Conservation (phyloP, 2,888 invertebrate species). For the Chloroclysta siterata region DNA sequence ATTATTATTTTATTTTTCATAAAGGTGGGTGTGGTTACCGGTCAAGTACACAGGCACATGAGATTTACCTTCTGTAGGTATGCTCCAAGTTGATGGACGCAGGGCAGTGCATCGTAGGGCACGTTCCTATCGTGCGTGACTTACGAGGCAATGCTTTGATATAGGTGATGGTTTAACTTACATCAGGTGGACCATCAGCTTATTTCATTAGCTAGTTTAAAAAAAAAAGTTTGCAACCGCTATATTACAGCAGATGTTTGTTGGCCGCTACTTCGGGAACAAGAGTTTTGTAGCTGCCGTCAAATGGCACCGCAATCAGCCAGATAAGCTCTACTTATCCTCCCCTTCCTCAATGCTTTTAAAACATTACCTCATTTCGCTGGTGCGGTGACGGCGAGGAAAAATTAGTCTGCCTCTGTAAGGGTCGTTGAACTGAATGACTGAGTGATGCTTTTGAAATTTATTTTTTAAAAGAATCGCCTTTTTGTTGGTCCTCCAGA, state of each 20-base stretch:
- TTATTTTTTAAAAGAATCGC: conserved; percentile 6
- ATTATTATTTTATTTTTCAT: too few relatives aligned
- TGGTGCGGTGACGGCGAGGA: conserved; percentile 35
- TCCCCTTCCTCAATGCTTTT: conserved; percentile 53
- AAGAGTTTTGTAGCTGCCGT: conserved; percentile 29
- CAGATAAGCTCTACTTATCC: conserved; percentile 61
- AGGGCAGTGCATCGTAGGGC: too few relatives aligned
- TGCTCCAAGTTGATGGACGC: too few relatives aligned
- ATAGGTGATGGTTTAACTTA: too few relatives aligned
- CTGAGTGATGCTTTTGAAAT: conserved; percentile 29
- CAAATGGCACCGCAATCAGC: conserved; percentile 59
- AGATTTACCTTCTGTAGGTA: too few relatives aligned
- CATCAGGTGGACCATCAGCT: too few relatives aligned
- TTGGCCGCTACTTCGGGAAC: background rate
- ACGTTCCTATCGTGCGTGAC: too few relatives aligned
- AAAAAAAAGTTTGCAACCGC: background rate
- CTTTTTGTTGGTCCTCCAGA: background rate
- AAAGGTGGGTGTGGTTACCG: too few relatives aligned
- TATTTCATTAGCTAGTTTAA: too few relatives aligned
- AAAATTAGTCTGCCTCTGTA: conserved; percentile 31
- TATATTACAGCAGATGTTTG: background rate
- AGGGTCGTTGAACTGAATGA: conserved; percentile 37
- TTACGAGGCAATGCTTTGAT: too few relatives aligned
- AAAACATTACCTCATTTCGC: conserved; percentile 61
- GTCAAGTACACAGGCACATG: too few relatives aligned